These are phyloP conservation scores for Pteropus alecto DNA, from an alignment of 2,113 vertebrate species.

Conservation along the genomic window DNA sequence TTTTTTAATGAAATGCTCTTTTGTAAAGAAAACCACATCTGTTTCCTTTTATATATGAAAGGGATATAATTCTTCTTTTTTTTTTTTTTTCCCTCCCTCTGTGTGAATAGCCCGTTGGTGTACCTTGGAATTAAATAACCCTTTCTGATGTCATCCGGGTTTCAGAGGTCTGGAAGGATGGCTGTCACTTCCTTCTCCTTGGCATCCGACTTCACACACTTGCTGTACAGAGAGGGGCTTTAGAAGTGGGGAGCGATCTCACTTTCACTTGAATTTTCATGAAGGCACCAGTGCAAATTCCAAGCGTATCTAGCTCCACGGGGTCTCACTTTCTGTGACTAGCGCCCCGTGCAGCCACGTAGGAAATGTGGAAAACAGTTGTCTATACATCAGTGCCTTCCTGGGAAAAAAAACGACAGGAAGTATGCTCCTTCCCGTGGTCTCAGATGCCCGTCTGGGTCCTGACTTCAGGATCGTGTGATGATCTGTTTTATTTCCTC, in stretches of 20 bases:
- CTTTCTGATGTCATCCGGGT: conserved; percentile 39
- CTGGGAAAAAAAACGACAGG: fast-evolving
- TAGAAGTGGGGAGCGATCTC: neutral
- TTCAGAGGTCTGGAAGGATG: neutral
- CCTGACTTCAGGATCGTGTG: neutral
- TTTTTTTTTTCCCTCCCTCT: neutral
- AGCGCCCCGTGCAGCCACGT: neutral
- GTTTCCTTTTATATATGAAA: conserved; percentile 79
- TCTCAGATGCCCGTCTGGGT: fast-evolving
- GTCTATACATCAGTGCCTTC: neutral
- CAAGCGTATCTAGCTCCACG: fast-evolving
- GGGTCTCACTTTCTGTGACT: neutral
- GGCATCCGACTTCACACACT: conserved; percentile 3
- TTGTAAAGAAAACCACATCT: conserved; percentile 87
- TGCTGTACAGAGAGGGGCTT: neutral
- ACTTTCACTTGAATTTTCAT: neutral
- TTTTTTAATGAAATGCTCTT: conserved; percentile 87
- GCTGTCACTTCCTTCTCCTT: neutral
- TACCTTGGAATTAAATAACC: conserved; percentile 61
- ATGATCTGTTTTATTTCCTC: neutral
- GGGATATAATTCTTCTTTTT: conserved; percentile 76
- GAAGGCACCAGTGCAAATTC: neutral
- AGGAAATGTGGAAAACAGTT: neutral
- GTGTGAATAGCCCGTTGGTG: conserved; percentile 57
- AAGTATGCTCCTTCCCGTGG: neutral